Evolutionary conservation across 2,113 vertebrate species (phyloP).

Genomic region (Nothobranchius furzeri): DNA sequence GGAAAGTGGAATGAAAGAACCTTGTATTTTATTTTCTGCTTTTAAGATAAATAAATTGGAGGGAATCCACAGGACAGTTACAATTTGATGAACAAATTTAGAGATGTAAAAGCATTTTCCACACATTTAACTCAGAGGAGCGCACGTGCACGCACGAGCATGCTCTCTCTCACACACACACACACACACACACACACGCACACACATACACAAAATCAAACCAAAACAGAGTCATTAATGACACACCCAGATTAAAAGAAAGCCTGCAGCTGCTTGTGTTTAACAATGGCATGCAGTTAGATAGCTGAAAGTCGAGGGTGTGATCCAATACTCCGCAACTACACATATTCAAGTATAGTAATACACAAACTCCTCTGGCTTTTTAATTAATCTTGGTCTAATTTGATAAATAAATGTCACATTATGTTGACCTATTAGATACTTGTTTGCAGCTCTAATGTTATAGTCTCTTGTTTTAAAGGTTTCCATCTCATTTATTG

Average conservation of each 20-base stretch:
- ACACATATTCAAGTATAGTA: neutral
- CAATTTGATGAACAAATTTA: slow-evolving; percentile 52
- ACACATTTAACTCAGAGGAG: no score
- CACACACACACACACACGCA: slow-evolving; percentile 31
- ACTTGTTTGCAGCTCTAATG: neutral
- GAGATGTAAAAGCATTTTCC: slow-evolving; percentile 25
- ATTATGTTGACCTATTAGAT: neutral
- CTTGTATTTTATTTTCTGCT: neutral
- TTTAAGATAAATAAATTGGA: slow-evolving; percentile 38
- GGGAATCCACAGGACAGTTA: slow-evolving; percentile 41
- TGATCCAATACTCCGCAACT: slow-evolving; percentile 18
- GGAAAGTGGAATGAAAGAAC: slow-evolving; percentile 41
- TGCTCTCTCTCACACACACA: slow-evolving; percentile 7
- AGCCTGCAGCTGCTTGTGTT: slow-evolving; percentile 55
- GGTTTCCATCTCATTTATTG: no score
- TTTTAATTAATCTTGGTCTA: neutral
- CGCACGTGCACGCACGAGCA: no score
- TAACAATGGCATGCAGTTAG: slow-evolving; percentile 54
- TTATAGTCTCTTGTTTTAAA: no score
- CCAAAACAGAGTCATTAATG: slow-evolving; percentile 52
- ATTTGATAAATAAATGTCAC: neutral
- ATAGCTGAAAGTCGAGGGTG: slow-evolving; percentile 40
- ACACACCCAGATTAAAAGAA: slow-evolving; percentile 64
- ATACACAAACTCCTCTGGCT: slow-evolving; percentile 8
- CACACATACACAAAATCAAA: slow-evolving; percentile 16